Base-by-base conservation (phyloP, 2,888 invertebrate species). In the Ametastegia equiseti region DNA sequence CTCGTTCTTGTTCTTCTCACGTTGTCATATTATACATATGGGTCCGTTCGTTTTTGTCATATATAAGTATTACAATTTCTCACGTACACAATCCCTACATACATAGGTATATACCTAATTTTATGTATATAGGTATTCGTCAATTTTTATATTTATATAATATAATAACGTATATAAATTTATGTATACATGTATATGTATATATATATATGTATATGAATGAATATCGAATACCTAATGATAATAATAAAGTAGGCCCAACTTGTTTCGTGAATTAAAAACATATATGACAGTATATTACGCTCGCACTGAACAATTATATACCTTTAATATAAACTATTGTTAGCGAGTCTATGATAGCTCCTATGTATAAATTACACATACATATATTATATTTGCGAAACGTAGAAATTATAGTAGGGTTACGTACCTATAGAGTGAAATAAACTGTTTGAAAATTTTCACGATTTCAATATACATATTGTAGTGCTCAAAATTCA, bases 331-430 rank as follows among this genome's bases (percentile, higher is more conserved):
- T 42, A 36, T 11, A 39, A n/a, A 71, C 30, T 54, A 75, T 75
- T 23, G n/a, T 75, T 54, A 75, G 73, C 73, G 73, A 75, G 33
- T 75, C 73, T 50, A 33, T n/a, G 54, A 50, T 45, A 75, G 73
- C 73, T 75, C 73, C 50, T 75, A 75, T n/a, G n/a, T n/a, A n/a
- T n/a, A n/a, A n/a, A n/a, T n/a, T n/a, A n/a, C n/a, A n/a, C n/a
- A n/a, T n/a, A n/a, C n/a, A n/a, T n/a, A n/a, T n/a, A n/a, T 23
- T 7, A 7, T 63, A 30, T 75, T 54, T 75, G 73, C 54, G 50
- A 75, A 50, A 13, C 19, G 54, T 54, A 54, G 54, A 54, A 19
- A 23, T 15, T 47, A 47, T 54, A 54, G 7, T 42, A 42, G 7
- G 11, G 1, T 6, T 42, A 42, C 11, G 11, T 1, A 42, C 3